phyloP scores from a whole-genome alignment of 2,888 invertebrate species.

The Cerastoderma edule region DNA sequence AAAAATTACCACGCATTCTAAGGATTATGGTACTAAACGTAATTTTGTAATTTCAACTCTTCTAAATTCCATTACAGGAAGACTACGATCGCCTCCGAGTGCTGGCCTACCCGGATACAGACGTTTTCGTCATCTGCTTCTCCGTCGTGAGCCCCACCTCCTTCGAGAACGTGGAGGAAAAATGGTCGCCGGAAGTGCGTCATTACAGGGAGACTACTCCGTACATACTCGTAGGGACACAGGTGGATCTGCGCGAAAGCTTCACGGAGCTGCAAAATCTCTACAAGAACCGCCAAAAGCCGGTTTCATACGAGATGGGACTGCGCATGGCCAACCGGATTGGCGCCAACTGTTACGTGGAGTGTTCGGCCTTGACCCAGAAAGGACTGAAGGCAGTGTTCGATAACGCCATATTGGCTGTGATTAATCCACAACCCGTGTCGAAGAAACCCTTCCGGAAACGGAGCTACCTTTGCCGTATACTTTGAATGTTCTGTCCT shows the following conservation, averaged over 20 bases:
- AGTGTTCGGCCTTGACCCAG: slow-evolving; percentile 67
- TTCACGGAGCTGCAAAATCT: slow-evolving; percentile 55
- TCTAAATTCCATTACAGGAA: slow-evolving; percentile 64
- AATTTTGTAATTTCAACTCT: no score
- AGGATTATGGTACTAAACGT: no score
- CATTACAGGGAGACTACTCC: slow-evolving; percentile 74
- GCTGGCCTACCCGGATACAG: slow-evolving; percentile 76
- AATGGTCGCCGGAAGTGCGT: slow-evolving; percentile 77
- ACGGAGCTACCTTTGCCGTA: slow-evolving; percentile 34
- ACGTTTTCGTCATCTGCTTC: slow-evolving; percentile 78
- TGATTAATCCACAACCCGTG: slow-evolving; percentile 65
- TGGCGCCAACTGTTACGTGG: slow-evolving; percentile 66
- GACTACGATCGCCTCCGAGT: slow-evolving; percentile 79
- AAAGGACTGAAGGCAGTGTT: slow-evolving; percentile 71
- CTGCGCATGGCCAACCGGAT: slow-evolving; percentile 62
- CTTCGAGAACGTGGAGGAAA: slow-evolving; percentile 73
- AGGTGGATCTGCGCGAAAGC: slow-evolving; percentile 74
- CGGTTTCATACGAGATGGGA: slow-evolving; percentile 60
- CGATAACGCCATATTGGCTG: slow-evolving; percentile 65
- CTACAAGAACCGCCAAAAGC: slow-evolving; percentile 60
- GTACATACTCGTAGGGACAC: slow-evolving; percentile 78
- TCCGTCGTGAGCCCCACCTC: slow-evolving; percentile 74
- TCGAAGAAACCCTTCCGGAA: slow-evolving; percentile 28
- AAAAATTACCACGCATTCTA: no score
- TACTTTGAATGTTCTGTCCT: no score